Evolutionary conservation across 2,113 vertebrate species (phyloP).

Genomic region (Callochromis pleurospilus): DNA sequence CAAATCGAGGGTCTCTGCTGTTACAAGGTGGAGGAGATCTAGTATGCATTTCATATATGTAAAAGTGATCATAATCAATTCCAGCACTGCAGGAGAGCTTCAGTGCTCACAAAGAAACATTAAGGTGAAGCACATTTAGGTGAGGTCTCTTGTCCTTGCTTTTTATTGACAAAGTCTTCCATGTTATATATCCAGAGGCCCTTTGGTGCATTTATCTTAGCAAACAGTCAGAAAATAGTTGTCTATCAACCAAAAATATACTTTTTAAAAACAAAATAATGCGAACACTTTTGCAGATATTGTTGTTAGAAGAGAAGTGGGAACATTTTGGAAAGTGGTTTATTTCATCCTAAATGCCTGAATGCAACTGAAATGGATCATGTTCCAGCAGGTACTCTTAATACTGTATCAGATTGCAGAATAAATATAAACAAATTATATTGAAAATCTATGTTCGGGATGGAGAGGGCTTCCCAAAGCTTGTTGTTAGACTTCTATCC

Average conservation of each 20-base stretch:
- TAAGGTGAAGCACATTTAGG: not conserved
- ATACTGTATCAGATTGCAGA: not conserved
- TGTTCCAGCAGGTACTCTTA: not conserved
- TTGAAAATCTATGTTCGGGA: not conserved
- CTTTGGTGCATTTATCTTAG: not conserved
- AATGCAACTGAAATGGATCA: not conserved
- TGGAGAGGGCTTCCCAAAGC: not conserved
- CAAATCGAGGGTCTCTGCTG: not conserved
- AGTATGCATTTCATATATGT: not conserved
- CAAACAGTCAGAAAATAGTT: not conserved
- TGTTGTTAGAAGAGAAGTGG: not conserved
- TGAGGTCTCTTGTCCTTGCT: not conserved
- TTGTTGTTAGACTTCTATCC: not conserved
- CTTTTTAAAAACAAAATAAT: not conserved
- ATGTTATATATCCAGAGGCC: not conserved
- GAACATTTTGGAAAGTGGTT: not conserved
- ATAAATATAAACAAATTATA: not conserved
- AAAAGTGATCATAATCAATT: not conserved
- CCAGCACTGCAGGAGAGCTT: not conserved
- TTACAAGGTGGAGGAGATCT: not conserved
- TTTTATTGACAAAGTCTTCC: not conserved
- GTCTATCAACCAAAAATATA: not conserved
- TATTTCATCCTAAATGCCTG: not conserved
- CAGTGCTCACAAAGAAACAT: not conserved
- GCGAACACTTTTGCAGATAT: fast-evolving